Evolutionary conservation across 2,797 vertebrate species (phyloP), one percentile per base, ranked within the genome.

Genomic region (Sciurus carolinensis): DNA sequence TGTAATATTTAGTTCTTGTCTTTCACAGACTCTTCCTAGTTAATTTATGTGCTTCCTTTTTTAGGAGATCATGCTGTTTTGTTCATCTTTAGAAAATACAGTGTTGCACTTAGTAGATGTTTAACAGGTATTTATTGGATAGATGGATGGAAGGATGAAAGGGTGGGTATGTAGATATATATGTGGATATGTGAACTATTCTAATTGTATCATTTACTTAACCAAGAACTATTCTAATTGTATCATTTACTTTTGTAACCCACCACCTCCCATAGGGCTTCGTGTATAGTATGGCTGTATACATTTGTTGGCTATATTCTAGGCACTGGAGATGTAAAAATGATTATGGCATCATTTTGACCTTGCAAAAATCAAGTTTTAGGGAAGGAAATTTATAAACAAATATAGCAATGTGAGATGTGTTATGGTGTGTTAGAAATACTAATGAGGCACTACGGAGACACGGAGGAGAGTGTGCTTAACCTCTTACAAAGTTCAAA

Each of bases 281-380:
- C 26, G 15, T 80, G 8, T 83, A 39, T 14, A 57, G 14, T 52
- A 20, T 82, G 64, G 20, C 30, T 52, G 9, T 77, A 69, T 33
- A 66, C 47, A 92, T 92, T n/a, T 83, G 22, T 83, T 87, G 59
- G 20, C 47, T 84, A 24, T 85, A 54, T 54, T 79, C 2, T 79
- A 77, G 62, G 10, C 22, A 81, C 20, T 36, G 9, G 79, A 20
- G 42, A 84, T 94, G 0, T 42, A 75, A 92, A 94, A 64, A 80
- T 66, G 44, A 93, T 13, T 50, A 87, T 28, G 89, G 24, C 15
- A n/a, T 20, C 30, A 42, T 71, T 66, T 26, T 30, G 13, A 15
- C 7, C 47, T 77, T 95, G 69, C 13, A 73, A 28, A 95, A 94
- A 30, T 85, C 57, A 57, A n/a, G 71, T 57, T 94, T 67, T 71